Base-by-base conservation (phyloP, 2,888 invertebrate genomes). In the Cylloceria caligata region DNA sequence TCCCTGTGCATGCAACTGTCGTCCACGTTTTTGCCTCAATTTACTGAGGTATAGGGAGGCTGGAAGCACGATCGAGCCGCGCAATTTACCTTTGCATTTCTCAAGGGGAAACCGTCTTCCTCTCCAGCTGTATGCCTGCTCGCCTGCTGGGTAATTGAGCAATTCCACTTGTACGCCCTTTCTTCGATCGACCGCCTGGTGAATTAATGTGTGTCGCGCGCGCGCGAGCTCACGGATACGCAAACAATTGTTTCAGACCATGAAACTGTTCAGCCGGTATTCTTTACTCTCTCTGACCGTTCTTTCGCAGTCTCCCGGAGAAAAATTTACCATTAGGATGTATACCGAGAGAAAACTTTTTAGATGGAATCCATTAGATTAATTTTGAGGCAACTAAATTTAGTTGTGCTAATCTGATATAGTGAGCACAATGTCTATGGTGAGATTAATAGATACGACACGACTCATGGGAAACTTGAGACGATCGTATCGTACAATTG, bases 71-170 rank as follows among this genome's bases (percentile, higher is more conserved):
- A 69, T 75, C 71, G 57, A 42, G 36, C 72, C 36, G 42, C 30
- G 60, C 80, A 79, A 83, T 83, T 80, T 64, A 83, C 62, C 72
- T 67, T 57, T 47, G 34, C 42, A 67, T 21, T 60, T 67, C 47
- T 39, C 69, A 36, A 67, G 60, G 65, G 67, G 62, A 52, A 64
- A 30, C 47, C 39, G 30, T 52, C 57, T 60, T 71, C 62, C 19
- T 49, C 47, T 39, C 42, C n/a, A 27, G 47, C 57, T 57, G 39
- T 49, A 19, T 13, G 71, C 34, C 67, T 11, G 45, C 57, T 75
- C 47, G 36, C 49, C 73, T 55, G 74, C 75, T 81, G 71, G 84
- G 77, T 88, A 88, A 89, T 89, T 89, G 88, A 88, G 88, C 88
- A 87, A 88, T 89, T 88, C 84, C 80, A 84, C 83, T 83, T 81